Conservation (phyloP, 1,140 invertebrate genomes). For the Zaprionus kolodkinae region DNA sequence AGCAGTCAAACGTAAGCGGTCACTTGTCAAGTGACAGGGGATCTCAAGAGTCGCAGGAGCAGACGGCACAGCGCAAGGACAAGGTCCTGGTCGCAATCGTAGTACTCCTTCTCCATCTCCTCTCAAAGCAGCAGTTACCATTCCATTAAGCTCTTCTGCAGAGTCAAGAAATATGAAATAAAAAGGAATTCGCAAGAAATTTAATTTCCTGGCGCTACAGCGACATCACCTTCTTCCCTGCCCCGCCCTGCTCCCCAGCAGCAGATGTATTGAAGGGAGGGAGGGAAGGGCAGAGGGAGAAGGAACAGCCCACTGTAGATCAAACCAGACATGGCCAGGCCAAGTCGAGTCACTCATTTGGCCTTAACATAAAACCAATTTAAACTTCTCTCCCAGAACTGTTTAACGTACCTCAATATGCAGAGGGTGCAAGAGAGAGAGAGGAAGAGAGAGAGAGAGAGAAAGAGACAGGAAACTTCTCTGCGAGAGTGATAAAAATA, state of each 20-base stretch:
- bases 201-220: constrained; percentile 77
- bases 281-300: constrained; percentile 1
- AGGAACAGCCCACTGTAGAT: constrained; percentile 8
- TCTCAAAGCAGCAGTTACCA: constrained; percentile 37
- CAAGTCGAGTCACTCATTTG: constrained; percentile 69
- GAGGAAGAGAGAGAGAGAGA: constrained; percentile 8
- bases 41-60: constrained; percentile 19
- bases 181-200: constrained; percentile 75
- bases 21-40: constrained; percentile 64
- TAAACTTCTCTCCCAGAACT: constrained; percentile 65
- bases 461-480: constrained; percentile 66
- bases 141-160: constrained; percentile 44
- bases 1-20: constrained; percentile 77
- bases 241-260: neutral
- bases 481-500: neutral
- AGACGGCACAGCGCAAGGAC: neutral
- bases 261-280: neutral
- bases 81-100: neutral
- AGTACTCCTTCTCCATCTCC: neutral
- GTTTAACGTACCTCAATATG: constrained; percentile 65
- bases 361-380: constrained; percentile 83
- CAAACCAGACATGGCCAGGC: constrained; percentile 22
- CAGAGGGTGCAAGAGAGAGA: constrained; percentile 48
- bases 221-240: constrained; percentile 33
- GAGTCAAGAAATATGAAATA: constrained; percentile 51